phyloP scores from a whole-genome alignment of 92 coral and sea anemone genomes.

The Heteractis magnifica region DNA sequence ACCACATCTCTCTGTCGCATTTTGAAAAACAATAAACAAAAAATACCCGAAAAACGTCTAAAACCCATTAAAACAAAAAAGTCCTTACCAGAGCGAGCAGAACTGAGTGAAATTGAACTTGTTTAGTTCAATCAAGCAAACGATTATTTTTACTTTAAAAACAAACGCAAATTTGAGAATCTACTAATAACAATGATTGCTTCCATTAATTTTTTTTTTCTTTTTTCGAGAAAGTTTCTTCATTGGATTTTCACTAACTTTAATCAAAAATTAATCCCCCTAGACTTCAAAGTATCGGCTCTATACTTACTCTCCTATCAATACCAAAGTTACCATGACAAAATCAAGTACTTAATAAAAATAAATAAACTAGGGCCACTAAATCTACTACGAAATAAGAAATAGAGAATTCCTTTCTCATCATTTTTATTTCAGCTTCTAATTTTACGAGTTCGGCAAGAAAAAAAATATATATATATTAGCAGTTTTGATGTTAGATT shows the following conservation, averaged over 20 bases:
- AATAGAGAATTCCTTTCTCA: background rate
- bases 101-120: too few species aligned
- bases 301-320: background rate
- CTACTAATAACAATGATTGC: background rate
- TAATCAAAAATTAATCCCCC: background rate
- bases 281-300: conserved; percentile 4
- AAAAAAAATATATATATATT: background rate
- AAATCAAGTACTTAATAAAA: background rate
- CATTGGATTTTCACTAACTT: background rate
- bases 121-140: background rate
- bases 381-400: conserved; percentile 3
- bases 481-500: background rate
- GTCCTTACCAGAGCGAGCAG: background rate
- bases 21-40: background rate
- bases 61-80: background rate
- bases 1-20: background rate
- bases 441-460: background rate
- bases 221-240: background rate
- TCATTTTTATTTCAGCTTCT: background rate
- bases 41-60: background rate
- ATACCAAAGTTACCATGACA: conserved; percentile 1
- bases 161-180: background rate
- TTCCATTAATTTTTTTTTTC: background rate
- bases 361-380: background rate
- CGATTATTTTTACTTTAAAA: background rate